phyloP scores from a whole-genome alignment of 1,140 invertebrate species.

The Prorops nasuta region DNA sequence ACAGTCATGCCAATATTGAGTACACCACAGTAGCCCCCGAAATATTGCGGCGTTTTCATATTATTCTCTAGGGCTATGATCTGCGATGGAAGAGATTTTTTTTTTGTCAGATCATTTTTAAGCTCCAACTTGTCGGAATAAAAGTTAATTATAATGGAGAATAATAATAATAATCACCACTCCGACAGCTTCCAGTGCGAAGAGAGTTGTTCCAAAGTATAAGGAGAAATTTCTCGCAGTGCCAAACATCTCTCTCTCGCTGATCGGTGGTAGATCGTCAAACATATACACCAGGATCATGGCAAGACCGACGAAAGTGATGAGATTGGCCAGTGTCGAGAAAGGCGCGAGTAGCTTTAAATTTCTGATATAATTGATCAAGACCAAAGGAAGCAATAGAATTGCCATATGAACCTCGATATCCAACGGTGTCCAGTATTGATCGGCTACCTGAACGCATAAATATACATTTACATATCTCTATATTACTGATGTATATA shows the following conservation, averaged over 20 bases:
- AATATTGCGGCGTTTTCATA: slow-evolving; percentile 76
- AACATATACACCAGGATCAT: slow-evolving; percentile 71
- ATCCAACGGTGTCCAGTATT: slow-evolving; percentile 43
- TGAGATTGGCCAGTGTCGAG: slow-evolving; percentile 75
- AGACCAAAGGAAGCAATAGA: slow-evolving; percentile 67
- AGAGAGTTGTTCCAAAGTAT: slow-evolving; percentile 85
- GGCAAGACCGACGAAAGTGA: slow-evolving; percentile 68
- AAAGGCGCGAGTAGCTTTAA: slow-evolving; percentile 79
- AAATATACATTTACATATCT: slow-evolving; percentile 4
- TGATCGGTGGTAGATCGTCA: slow-evolving; percentile 61
- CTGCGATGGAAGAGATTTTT: slow-evolving; percentile 57
- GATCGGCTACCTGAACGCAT: slow-evolving; percentile 49
- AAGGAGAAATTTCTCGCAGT: slow-evolving; percentile 63
- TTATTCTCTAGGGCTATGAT: slow-evolving; percentile 83
- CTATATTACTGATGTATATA: not conserved
- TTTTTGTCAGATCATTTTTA: not conserved
- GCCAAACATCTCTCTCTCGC: slow-evolving; percentile 60
- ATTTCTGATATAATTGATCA: slow-evolving; percentile 73
- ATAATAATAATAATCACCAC: slow-evolving; percentile 63
- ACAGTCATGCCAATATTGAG: slow-evolving; percentile 76
- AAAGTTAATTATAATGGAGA: not conserved
- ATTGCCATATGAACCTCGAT: slow-evolving; percentile 61
- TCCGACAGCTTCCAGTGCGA: slow-evolving; percentile 86
- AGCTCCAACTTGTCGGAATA: not conserved
- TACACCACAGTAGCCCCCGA: slow-evolving; percentile 70